These are phyloP conservation scores for Lithobates sylvaticus DNA, from an alignment of 2,797 vertebrate genomes.

Conservation along the genomic window DNA sequence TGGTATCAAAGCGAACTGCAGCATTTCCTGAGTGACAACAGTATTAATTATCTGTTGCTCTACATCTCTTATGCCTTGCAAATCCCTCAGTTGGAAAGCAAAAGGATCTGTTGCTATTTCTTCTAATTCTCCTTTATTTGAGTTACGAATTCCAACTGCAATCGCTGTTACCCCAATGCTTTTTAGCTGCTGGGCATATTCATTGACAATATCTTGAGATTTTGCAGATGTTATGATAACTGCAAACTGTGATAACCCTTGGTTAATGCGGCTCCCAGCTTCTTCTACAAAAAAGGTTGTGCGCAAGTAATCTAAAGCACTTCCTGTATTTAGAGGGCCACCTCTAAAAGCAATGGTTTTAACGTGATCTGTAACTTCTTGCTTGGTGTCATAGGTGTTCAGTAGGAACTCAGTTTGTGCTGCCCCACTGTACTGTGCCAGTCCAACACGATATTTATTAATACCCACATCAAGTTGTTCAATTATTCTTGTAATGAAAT, in stretches of 20 bases:
- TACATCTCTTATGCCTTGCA: constrained; percentile 17
- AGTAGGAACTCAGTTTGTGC: constrained; percentile 78
- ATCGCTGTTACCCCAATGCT: constrained; percentile 74
- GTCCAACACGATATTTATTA: constrained; percentile 75
- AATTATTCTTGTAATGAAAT: constrained; percentile 67
- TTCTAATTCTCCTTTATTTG: constrained; percentile 66
- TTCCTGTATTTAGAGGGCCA: constrained; percentile 71
- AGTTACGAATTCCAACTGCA: constrained; percentile 70
- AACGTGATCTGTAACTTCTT: constrained; percentile 66
- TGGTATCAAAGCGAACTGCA: background rate
- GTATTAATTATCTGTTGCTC: constrained; percentile 61
- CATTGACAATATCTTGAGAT: constrained; percentile 70
- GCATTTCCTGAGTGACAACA: constrained; percentile 64
- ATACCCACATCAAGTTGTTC: constrained; percentile 74
- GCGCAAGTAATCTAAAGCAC: constrained; percentile 72
- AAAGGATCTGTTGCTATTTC: constrained; percentile 64
- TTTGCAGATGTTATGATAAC: constrained; percentile 77
- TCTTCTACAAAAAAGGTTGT: constrained; percentile 70
- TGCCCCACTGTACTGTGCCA: constrained; percentile 78
- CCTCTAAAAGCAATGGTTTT: constrained; percentile 63
- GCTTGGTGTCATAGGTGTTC: constrained; percentile 71
- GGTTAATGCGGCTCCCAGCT: constrained; percentile 74
- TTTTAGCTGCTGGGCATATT: constrained; percentile 70
- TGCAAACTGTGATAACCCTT: constrained; percentile 76
- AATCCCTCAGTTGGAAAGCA: constrained; percentile 60